Conservation (phyloP, 2,888 invertebrate genomes). For the Leucoptera coffeella region DNA sequence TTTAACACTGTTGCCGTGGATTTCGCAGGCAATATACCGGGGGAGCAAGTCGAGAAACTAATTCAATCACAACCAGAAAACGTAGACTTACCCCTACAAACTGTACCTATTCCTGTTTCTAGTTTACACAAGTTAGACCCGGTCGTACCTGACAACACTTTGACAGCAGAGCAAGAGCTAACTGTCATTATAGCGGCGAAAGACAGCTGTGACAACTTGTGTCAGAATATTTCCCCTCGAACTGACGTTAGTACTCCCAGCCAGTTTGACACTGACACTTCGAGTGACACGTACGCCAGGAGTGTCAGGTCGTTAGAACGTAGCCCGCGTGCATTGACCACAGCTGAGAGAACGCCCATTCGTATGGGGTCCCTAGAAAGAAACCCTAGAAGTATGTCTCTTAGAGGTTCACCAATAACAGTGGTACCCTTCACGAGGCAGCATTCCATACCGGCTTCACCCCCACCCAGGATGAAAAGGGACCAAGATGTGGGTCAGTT, state of each 20-base stretch:
- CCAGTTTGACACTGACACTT: constrained; percentile 3
- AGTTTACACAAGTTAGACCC: constrained; percentile 54
- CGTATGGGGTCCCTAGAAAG: constrained; percentile 40
- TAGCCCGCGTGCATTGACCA: constrained; percentile 18
- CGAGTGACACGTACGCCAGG: constrained; percentile 23
- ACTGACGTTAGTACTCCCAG: constrained; percentile 8
- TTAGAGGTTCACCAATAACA: constrained; percentile 25
- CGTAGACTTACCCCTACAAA: constrained; percentile 38
- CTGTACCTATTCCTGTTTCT: constrained; percentile 50
- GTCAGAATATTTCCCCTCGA: constrained; percentile 16
- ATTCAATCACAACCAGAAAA: constrained; percentile 37
- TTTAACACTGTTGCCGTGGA: constrained; percentile 91
- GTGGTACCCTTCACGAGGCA: constrained; percentile 33
- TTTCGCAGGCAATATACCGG: constrained; percentile 60
- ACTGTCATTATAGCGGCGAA: constrained; percentile 24
- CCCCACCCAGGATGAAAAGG: constrained; percentile 26
- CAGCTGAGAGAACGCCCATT: constrained; percentile 22
- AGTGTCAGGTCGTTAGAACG: constrained; percentile 40
- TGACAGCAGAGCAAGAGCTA: constrained; percentile 18
- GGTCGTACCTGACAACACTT: constrained; percentile 21
- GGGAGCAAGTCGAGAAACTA: constrained; percentile 47
- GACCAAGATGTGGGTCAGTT: constrained; percentile 41
- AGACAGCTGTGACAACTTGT: constrained; percentile 35
- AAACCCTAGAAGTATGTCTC: constrained; percentile 22
- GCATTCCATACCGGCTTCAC: constrained; percentile 42